Evolutionary conservation across 2,888 invertebrate genomes (phyloP).

Genomic region (Drosophila melanosoma): DNA sequence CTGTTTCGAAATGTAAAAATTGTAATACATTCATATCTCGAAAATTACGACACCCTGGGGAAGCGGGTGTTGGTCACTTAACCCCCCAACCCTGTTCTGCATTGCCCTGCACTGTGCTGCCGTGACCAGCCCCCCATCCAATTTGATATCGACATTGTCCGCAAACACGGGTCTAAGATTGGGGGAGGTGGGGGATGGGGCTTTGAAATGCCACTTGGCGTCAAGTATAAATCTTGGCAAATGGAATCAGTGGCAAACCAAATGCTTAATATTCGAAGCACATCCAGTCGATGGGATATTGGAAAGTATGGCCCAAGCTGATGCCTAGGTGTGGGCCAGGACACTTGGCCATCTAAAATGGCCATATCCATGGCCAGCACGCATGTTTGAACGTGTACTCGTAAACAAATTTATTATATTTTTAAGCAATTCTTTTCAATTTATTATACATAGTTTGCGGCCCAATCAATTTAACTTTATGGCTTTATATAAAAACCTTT

Average conservation of each 20-base stretch:
- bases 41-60: slow-evolving; percentile 84
- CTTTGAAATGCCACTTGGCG: slow-evolving; percentile 42
- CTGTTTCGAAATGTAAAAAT: slow-evolving; percentile 71
- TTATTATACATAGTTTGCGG: slow-evolving; percentile 59
- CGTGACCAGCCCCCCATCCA: slow-evolving; percentile 8
- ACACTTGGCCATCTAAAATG: slow-evolving; percentile 7
- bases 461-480: slow-evolving; percentile 52
- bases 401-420: slow-evolving; percentile 57
- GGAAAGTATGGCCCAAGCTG: slow-evolving; percentile 39
- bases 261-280: slow-evolving; percentile 67
- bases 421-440: slow-evolving; percentile 65
- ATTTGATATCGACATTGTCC: slow-evolving; percentile 1
- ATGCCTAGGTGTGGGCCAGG: slow-evolving; percentile 9
- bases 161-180: slow-evolving; percentile 15
- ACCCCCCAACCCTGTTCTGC: slow-evolving; percentile 3
- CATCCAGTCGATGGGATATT: slow-evolving; percentile 64
- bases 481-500: slow-evolving; percentile 49
- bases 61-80: slow-evolving; percentile 73
- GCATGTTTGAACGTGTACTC: slow-evolving; percentile 6
- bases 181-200: neutral
- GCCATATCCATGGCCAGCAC: neutral
- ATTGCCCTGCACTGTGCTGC: neutral
- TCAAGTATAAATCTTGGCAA: slow-evolving; percentile 66
- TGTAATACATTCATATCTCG: slow-evolving; percentile 85
- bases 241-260: slow-evolving; percentile 42